Conservation (phyloP, 2,113 vertebrate genomes). For the Hemicordylus capensis region DNA sequence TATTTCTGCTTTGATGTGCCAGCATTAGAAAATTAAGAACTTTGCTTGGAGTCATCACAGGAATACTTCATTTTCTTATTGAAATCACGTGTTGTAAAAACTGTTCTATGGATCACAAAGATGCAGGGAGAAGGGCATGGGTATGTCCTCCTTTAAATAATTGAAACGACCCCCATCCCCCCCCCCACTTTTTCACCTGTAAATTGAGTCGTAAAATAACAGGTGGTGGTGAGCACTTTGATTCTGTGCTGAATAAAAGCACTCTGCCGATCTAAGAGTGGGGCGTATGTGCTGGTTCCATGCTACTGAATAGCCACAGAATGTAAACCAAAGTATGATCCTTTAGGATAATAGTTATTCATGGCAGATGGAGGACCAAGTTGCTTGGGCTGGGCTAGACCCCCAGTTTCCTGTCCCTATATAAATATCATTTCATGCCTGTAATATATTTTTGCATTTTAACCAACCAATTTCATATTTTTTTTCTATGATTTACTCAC, state of each 20-base stretch:
- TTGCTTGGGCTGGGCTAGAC: not conserved
- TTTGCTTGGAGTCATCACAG: not conserved
- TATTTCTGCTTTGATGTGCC: not conserved
- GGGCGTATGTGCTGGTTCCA: no score
- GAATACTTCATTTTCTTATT: not conserved
- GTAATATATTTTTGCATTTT: not conserved
- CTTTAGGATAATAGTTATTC: not conserved
- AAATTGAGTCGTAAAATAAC: no score
- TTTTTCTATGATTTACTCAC: not conserved
- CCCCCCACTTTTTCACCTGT: no score
- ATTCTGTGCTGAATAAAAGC: not conserved
- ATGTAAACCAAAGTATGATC: no score
- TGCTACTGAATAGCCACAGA: no score
- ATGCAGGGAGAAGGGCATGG: no score
- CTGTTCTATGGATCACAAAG: no score
- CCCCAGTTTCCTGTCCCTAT: not conserved
- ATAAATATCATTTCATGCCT: no score
- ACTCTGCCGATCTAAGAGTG: no score
- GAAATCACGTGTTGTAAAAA: not conserved
- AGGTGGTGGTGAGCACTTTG: no score
- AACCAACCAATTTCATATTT: not conserved
- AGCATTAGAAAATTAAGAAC: not conserved
- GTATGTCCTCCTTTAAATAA: no score
- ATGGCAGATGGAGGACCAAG: not conserved
- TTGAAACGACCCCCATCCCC: no score